These are phyloP conservation scores for Ptycholaimellus sp. DNA, from an alignment of 2,888 invertebrate genomes.

Conservation along the genomic window DNA sequence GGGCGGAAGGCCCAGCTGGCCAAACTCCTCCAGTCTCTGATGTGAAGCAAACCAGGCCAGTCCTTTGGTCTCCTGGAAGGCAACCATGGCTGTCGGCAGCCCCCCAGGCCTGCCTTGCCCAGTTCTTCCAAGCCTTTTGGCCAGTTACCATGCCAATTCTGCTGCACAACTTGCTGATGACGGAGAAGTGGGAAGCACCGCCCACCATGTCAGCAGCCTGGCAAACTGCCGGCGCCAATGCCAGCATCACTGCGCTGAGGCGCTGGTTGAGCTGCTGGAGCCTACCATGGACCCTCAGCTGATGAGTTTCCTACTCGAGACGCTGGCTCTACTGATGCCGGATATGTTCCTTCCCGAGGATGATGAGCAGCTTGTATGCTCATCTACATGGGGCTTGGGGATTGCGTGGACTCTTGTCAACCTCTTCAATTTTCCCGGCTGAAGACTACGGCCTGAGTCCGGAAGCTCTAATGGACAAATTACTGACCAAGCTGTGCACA, in stretches of 20 bases:
- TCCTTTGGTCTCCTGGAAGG: conserved; percentile 18
- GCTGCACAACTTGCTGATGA: conserved; percentile 38
- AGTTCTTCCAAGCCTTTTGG: background rate
- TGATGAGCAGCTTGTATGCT: conserved; percentile 41
- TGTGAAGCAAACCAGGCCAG: no score
- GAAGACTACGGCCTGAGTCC: background rate
- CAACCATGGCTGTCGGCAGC: no score
- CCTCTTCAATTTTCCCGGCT: conserved; percentile 37
- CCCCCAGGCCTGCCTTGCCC: no score
- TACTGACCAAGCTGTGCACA: no score
- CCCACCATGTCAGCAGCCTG: conserved; percentile 38
- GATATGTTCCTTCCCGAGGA: conserved; percentile 41
- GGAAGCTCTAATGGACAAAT: conserved; percentile 5
- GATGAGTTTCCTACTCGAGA: conserved; percentile 39
- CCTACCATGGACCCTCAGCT: conserved; percentile 42
- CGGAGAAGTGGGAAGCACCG: conserved; percentile 34
- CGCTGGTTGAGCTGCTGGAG: conserved; percentile 38
- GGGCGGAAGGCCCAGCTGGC: background rate
- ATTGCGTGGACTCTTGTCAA: conserved; percentile 38
- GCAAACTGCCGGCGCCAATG: conserved; percentile 37
- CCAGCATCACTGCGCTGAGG: conserved; percentile 38
- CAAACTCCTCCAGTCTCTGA: no score
- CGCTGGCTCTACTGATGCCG: conserved; percentile 37
- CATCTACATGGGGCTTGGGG: conserved; percentile 40
- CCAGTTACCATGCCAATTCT: conserved; percentile 31